phyloP scores from a whole-genome alignment of 2,888 invertebrate species.

The Spilarctia lutea region DNA sequence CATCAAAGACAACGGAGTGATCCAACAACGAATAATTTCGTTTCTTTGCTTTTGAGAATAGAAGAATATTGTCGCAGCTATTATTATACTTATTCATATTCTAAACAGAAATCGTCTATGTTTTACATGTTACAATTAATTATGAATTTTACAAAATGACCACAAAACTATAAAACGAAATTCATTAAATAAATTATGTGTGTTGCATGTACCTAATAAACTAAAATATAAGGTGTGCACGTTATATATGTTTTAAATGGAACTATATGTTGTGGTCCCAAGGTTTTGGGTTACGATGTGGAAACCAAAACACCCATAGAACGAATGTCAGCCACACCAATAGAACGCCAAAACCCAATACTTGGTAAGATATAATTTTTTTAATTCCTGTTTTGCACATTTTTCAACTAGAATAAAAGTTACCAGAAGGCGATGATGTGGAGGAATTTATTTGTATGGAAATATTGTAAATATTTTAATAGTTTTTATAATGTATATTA shows the following conservation, averaged over 20 bases:
- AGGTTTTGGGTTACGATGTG: constrained; percentile 60
- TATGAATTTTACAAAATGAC: neutral
- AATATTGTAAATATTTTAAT: neutral
- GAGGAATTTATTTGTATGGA: too few species aligned
- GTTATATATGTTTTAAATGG: neutral
- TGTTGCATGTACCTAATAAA: neutral
- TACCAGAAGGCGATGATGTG: neutral
- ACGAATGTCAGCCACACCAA: constrained; percentile 55
- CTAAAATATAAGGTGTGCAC: too few species aligned
- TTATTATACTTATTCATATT: too few species aligned
- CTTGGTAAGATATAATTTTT: constrained; percentile 42
- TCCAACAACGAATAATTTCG: too few species aligned
- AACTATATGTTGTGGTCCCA: constrained; percentile 14
- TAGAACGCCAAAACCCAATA: constrained; percentile 53
- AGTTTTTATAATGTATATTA: too few species aligned
- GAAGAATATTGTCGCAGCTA: too few species aligned
- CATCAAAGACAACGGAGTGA: too few species aligned
- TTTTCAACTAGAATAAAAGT: neutral
- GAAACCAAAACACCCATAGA: constrained; percentile 46
- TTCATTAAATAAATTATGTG: neutral
- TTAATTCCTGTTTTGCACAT: neutral
- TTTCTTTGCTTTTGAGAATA: too few species aligned
- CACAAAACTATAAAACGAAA: too few species aligned
- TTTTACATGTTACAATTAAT: too few species aligned
- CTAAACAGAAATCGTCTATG: too few species aligned